These are phyloP conservation scores for Bombus vancouverensis DNA, from an alignment of 1,140 invertebrate genomes.

Conservation along the genomic window DNA sequence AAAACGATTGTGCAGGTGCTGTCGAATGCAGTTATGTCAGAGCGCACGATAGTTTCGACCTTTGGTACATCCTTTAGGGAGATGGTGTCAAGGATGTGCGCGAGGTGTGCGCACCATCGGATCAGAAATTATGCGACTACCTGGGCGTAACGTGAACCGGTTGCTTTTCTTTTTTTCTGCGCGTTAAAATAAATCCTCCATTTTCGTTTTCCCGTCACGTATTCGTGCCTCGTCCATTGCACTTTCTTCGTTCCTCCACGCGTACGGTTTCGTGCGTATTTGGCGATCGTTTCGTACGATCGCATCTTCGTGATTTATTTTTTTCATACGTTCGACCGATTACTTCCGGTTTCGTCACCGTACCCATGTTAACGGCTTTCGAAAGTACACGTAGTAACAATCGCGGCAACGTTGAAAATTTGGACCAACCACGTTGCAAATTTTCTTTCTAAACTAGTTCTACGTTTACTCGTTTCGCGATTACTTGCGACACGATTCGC, in stretches of 20 bases:
- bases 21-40: constrained; percentile 25
- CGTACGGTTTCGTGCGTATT: neutral
- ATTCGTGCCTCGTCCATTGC: neutral
- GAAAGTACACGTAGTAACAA: constrained; percentile 71
- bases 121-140: constrained; percentile 67
- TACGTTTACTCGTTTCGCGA: neutral
- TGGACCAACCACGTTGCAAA: neutral
- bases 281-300: constrained; percentile 9
- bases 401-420: neutral
- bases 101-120: constrained; percentile 47
- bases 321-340: constrained; percentile 14
- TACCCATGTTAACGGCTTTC: constrained; percentile 74
- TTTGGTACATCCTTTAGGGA: constrained; percentile 69
- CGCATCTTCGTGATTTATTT: constrained; percentile 8
- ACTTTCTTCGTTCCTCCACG: constrained; percentile 30
- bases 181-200: constrained; percentile 31
- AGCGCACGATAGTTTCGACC: constrained; percentile 50
- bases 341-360: constrained; percentile 67
- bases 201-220: constrained; percentile 25
- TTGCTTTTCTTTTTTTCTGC: constrained; percentile 37
- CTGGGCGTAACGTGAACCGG: constrained; percentile 62
- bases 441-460: neutral
- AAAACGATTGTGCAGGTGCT: neutral
- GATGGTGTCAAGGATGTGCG: constrained; percentile 69
- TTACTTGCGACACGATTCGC: constrained; percentile 8